Conservation (phyloP, 1,140 invertebrate genomes). For the Drosophila bipectinata region DNA sequence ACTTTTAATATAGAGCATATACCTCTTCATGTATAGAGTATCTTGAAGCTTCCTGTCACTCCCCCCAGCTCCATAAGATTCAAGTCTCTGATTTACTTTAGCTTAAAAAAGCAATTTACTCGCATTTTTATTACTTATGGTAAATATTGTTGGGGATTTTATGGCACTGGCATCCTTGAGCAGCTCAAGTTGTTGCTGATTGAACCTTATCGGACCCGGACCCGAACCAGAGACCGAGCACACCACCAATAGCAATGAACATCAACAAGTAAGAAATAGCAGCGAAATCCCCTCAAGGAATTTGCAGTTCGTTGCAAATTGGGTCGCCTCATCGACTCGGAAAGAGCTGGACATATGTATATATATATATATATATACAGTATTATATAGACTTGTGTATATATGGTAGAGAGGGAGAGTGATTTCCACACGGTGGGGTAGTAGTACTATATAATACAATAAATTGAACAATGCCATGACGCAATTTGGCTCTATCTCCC, state of each 20-base stretch:
- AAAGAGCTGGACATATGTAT: background rate
- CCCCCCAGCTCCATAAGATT: conserved; percentile 8
- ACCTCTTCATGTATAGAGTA: conserved; percentile 12
- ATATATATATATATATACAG: background rate
- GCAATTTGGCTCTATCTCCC: conserved; percentile 49
- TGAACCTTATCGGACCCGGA: conserved; percentile 43
- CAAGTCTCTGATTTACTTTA: conserved; percentile 55
- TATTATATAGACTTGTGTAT: background rate
- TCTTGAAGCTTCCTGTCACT: background rate
- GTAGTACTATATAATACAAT: conserved; percentile 22
- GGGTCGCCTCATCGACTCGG: conserved; percentile 20
- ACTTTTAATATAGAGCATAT: background rate
- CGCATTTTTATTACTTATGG: conserved; percentile 67
- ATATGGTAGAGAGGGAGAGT: conserved; percentile 19
- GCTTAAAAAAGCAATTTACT: conserved; percentile 74
- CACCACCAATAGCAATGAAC: conserved; percentile 7
- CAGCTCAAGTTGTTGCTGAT: conserved; percentile 48
- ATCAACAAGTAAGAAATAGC: conserved; percentile 44
- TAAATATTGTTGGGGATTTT: conserved; percentile 71
- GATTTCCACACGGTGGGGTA: conserved; percentile 14
- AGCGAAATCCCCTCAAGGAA: conserved; percentile 35
- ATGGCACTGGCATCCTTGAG: conserved; percentile 66
- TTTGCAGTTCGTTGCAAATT: conserved; percentile 39
- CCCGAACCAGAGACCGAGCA: conserved; percentile 1
- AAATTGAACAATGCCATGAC: conserved; percentile 51